Evolutionary conservation across 1,140 invertebrate genomes (phyloP), one percentile per base, ranked within the genome.

Genomic region (Lethocerus indicus): DNA sequence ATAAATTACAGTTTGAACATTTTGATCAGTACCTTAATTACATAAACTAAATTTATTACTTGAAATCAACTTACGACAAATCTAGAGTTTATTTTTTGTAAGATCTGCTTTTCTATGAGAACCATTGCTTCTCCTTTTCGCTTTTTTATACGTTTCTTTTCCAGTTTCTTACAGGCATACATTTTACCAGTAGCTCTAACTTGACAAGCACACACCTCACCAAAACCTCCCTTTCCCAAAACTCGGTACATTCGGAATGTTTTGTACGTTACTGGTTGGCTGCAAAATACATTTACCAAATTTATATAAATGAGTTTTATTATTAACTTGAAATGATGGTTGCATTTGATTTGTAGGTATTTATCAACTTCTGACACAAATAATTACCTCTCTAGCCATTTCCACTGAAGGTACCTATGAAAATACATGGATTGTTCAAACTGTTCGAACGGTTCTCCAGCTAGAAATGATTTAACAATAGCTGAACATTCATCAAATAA

Each of bases 131-230:
- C 94, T 24, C 94, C 95, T 67, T 96, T 96, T 7, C 94, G 70
- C 66, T 98, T 98, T 68, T 98, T 98, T 55, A 98, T 97, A 24
- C 95, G 73, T 64, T 99, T 98, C 71, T 99, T 99, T 66, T 98
- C 94, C 51, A 99, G 67, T 65, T 98, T 98, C 70, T 99, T 99
- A 69, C 95, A 96, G 0, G 95, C 95, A 68, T 99, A 99, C 94
- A 99, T 98, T 70, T 98, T 98, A 4, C 95, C 95, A 1, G 95
- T 98, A 1, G 94, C 91, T 56, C 95, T 74, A 21, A 96, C 90
- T 75, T 95, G 91, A 69, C 95, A 98, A 12, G 95, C 95, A 74
- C 94, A 98, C 12, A 98, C 95, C 71, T 98, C 95, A 0, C 95
- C 95, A 67, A 98, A 98, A 28, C 95, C 95, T 24, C 95, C 95